Evolutionary conservation across 2,113 vertebrate species (phyloP).

Genomic region (Neogale vison): DNA sequence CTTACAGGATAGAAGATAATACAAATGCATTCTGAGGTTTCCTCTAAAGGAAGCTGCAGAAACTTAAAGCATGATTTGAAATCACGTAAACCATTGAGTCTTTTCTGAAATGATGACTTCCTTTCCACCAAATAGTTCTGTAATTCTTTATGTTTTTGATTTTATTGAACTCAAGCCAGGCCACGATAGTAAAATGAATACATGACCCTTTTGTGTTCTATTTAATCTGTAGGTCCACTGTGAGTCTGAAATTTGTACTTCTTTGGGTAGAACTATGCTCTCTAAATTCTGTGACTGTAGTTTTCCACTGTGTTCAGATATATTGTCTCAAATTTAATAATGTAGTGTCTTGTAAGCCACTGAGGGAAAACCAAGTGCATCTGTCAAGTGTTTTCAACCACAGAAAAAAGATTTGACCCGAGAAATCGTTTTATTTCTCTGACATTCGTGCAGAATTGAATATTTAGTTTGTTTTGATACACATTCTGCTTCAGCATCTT

Average conservation of each 20-base stretch:
- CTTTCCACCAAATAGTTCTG: slow-evolving; percentile 43
- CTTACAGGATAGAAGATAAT: neutral
- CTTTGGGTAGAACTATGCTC: slow-evolving; percentile 1
- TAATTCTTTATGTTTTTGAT: slow-evolving; percentile 49
- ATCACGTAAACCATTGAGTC: slow-evolving; percentile 2
- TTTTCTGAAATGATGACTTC: slow-evolving; percentile 52
- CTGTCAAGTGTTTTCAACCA: neutral
- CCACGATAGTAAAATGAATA: slow-evolving; percentile 20
- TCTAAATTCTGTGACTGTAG: neutral
- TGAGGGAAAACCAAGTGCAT: neutral
- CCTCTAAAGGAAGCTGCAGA: slow-evolving; percentile 30
- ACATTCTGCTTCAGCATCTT: neutral
- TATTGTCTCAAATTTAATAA: slow-evolving; percentile 25
- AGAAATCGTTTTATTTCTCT: slow-evolving; percentile 31
- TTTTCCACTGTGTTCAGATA: neutral
- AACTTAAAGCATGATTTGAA: slow-evolving; percentile 46
- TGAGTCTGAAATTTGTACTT: slow-evolving; percentile 35
- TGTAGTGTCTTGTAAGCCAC: neutral
- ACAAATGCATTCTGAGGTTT: slow-evolving; percentile 51
- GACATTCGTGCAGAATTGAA: neutral
- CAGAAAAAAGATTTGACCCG: neutral
- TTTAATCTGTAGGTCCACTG: neutral
- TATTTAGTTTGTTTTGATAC: slow-evolving; percentile 25
- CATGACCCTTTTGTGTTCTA: neutral
- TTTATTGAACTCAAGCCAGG: slow-evolving; percentile 35